Evolutionary conservation across 1,140 invertebrate genomes (phyloP), one percentile per base, ranked within the genome.

Genomic region (Hyposmocoma kahamanoa): DNA sequence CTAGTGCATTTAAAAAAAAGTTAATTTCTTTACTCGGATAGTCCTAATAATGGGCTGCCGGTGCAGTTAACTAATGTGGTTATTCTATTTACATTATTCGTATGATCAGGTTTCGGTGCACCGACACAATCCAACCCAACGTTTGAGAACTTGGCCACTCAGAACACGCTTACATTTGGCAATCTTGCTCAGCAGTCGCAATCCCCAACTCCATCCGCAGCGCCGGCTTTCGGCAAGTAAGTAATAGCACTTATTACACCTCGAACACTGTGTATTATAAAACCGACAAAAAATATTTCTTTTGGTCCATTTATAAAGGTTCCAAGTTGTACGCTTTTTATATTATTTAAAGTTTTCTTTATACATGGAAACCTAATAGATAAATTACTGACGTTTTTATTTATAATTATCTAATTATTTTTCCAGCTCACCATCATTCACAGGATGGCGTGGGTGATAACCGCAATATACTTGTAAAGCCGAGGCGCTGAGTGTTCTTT

Each of bases 101-200:
- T 26, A 11, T 26, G 24, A 22, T 53, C 59, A 83, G 80, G 65
- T 47, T 87, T 86, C 50, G 75, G 76, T 1, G 47, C 74, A 0
- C 65, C 78, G 0, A 75, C 74, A 0, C 83, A 86, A 34, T 86
- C 84, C 5, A 84, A 82, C 46, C 59, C 84, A 0, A 86, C 80
- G 13, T 87, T 87, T 57, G 85, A 87, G 56, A 83, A 52, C 56
- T 48, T 87, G 43, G 85, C 85, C 1, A 79, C 72, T 3, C 85
- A 87, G 57, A 86, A 85, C 57, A 86, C 82, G 18, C 54, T 86
- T n/a, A 81, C 82, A 0, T 87, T 87, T 53, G 85, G 85, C 11
- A 87, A 86, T 59, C 54, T 87, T 6, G 85, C 85, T 3, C 84
- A 87, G 34, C 82, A 86, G 32, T 69, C 77, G 11, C 63, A 61